Percentiles rank a stretch among this genome's conserved stretches.
These are phyloP conservation scores for Silurus glanis DNA, from an alignment of 2,113 vertebrate genomes.

Conservation along the genomic window DNA sequence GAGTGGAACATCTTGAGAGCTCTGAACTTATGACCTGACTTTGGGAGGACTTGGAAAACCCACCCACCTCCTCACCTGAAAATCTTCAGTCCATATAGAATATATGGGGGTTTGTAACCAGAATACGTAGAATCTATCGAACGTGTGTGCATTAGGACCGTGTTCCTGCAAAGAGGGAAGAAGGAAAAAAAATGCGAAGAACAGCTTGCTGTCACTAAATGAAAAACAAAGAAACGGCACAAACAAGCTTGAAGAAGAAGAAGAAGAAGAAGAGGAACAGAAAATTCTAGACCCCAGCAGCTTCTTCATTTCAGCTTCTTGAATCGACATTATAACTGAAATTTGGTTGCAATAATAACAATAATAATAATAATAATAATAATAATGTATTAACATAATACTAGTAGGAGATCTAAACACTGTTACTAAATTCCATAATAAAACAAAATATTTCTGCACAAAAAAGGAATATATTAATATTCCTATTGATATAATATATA, in stretches of 20 bases:
- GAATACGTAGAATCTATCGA: too few relatives aligned
- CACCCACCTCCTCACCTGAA: too few relatives aligned
- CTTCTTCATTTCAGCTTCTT: background rate
- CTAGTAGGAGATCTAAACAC: background rate
- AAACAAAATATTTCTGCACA: background rate
- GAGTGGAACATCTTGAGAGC: too few relatives aligned
- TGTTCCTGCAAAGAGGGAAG: too few relatives aligned
- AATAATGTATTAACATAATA: background rate
- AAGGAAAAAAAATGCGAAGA: background rate
- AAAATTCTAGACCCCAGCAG: too few relatives aligned
- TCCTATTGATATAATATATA: too few relatives aligned
- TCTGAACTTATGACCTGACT: too few relatives aligned
- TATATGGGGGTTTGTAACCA: too few relatives aligned
- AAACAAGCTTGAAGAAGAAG: background rate
- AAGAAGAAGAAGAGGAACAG: background rate
- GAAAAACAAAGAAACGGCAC: too few relatives aligned
- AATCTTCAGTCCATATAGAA: too few relatives aligned
- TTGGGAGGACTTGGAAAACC: too few relatives aligned
- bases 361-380: background rate
- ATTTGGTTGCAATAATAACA: background rate
- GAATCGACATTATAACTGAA: background rate
- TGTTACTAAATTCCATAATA: background rate
- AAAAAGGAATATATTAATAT: background rate
- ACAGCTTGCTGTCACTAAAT: background rate
- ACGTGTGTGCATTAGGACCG: too few relatives aligned